Base-by-base conservation (phyloP, 2,113 vertebrate species). In the Isichthys henryi region DNA sequence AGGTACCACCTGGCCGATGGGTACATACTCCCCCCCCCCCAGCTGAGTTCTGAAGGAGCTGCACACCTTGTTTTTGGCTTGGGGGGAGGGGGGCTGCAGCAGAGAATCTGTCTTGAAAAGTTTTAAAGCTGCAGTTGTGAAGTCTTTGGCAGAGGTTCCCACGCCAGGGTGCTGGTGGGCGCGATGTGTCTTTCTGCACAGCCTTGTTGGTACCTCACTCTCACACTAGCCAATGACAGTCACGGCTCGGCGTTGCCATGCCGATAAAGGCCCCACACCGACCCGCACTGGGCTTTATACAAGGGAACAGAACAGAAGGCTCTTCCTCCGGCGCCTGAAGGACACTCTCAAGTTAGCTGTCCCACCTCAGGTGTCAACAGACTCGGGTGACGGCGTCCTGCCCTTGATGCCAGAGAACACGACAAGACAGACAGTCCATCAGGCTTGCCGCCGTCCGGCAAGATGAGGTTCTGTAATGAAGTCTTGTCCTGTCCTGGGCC, bases 391-490 rank as follows among this genome's bases (percentile, higher is more conserved):
- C 43, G 2, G 39, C 23, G 43, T n/a, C 58, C 45, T 39, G 39
- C 53, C 39, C 53, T 45, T 88, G 39, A 88, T 35, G 50, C 23
- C n/a, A 23, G 70, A 39, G 49, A n/a, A 83, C 74, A 17, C 31
- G 27, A 46, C 66, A 9, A 53, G 27, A 52, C 66, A 82, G 88
- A 89, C n/a, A 43, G 62, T 74, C 62, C 88, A 31, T 70, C 62
- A 46, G 45, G 56, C n/a, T n/a, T 5, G 62, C 39, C 45, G 88
- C 19, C 74, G 56, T 88, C 88, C 66, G 15, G 88, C 49, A 80
- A 39, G 88, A 82, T 80, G 66, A 80, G 88, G 48, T 53, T 46
- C 88, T 39, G 49, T 80, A 80, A 74, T 86, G 46, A 86, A 49
- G 49, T 52, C 85, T 17, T 52, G 43, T 84, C 82, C 77, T 82